phyloP scores from a whole-genome alignment of 2,797 vertebrate species.

The Sebastes iracundus region DNA sequence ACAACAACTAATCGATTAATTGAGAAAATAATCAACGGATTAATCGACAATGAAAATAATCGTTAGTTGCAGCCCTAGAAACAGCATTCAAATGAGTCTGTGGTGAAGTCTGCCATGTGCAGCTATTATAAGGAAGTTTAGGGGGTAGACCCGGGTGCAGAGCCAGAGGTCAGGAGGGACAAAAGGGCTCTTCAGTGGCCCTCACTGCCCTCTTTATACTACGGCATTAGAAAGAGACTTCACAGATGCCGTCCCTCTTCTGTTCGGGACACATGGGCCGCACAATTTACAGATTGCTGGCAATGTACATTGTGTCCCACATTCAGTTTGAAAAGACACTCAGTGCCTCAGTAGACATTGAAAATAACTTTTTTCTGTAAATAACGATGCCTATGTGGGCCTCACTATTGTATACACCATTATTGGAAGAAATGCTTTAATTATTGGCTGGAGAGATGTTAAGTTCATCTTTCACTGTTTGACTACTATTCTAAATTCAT shows the following conservation, averaged over 20 bases:
- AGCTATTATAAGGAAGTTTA: conserved; percentile 43
- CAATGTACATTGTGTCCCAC: neutral
- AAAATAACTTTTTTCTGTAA: neutral
- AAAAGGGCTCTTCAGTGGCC: conserved; percentile 56
- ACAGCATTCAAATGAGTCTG: neutral
- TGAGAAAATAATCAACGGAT: no score
- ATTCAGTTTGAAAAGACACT: neutral
- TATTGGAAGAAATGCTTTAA: neutral
- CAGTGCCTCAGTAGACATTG: neutral
- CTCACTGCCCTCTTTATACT: conserved; percentile 46
- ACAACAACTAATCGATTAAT: no score
- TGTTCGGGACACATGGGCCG: conserved; percentile 24
- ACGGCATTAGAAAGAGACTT: conserved; percentile 29
- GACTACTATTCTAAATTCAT: neutral
- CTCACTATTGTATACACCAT: neutral
- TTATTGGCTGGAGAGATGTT: neutral
- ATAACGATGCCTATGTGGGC: neutral
- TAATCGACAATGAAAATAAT: no score
- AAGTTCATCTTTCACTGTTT: neutral
- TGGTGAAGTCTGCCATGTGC: conserved; percentile 23
- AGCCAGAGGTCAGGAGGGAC: conserved; percentile 53
- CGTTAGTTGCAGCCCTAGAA: neutral
- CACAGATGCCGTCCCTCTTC: conserved; percentile 46
- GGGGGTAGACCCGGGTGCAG: conserved; percentile 5
- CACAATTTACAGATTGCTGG: conserved; percentile 38